A percentile compares a stretch with the other conserved stretches of the same genome.
Conservation (phyloP, 1,140 invertebrate species). For the Aphelinus certus region DNA sequence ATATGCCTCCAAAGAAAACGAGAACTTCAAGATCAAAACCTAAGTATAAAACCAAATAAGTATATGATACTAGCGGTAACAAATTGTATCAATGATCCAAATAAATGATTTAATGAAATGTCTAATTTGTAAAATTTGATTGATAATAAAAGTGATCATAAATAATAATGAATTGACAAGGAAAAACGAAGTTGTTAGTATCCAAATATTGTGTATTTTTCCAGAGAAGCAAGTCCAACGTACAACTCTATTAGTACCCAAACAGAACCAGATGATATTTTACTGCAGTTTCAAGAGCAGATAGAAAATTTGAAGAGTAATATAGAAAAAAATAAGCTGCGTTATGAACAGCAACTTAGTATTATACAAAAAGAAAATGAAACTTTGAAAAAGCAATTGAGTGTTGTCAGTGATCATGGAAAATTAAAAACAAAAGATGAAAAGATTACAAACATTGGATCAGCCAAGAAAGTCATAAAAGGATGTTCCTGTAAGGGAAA, state of each 20-base stretch:
- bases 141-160: background rate
- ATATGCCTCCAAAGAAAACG: conserved; percentile 12
- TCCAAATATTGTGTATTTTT: background rate
- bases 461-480: conserved; percentile 75
- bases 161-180: too few relatives aligned
- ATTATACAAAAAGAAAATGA: conserved; percentile 7
- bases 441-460: conserved; percentile 55
- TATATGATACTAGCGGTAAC: background rate
- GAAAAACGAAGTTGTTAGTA: too few relatives aligned
- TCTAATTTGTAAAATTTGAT: background rate
- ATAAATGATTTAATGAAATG: background rate
- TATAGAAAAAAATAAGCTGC: background rate
- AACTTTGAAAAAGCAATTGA: conserved; percentile 9
- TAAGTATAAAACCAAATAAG: background rate
- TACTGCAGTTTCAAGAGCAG: conserved; percentile 10
- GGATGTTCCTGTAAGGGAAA: conserved; percentile 48
- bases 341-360: conserved; percentile 1
- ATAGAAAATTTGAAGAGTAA: conserved; percentile 1
- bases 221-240: background rate
- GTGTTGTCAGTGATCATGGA: background rate
- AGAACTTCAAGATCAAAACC: background rate
- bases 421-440: background rate
- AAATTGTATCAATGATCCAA: background rate
- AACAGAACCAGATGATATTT: background rate
- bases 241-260: background rate